Evolutionary conservation across 2,888 invertebrate species (phyloP).

Genomic region (Drosophila phalerata): DNA sequence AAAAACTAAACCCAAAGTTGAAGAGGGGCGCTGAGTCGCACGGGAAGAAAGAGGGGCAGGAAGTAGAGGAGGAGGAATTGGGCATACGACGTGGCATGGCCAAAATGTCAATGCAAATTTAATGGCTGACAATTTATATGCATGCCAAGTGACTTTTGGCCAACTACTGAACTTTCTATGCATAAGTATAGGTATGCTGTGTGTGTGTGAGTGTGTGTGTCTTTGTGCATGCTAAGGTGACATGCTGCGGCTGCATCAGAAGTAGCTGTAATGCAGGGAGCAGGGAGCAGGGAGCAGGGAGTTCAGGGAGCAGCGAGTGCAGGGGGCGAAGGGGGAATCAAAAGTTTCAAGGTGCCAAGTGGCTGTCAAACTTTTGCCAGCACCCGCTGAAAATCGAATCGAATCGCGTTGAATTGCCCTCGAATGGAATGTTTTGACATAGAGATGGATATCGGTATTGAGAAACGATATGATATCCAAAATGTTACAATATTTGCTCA

Average conservation of each 20-base stretch:
- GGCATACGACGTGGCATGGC: conserved; percentile 49
- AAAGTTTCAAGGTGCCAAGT: conserved; percentile 81
- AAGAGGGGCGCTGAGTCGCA: neutral
- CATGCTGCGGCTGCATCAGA: conserved; percentile 27
- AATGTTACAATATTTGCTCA: no score
- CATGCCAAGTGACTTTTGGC: conserved; percentile 81
- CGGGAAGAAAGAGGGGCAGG: neutral
- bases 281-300: no score
- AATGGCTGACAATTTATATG: conserved; percentile 81
- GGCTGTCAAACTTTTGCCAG: conserved; percentile 77
- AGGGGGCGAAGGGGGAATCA: conserved; percentile 18
- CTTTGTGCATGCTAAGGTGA: conserved; percentile 37
- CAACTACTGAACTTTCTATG: conserved; percentile 76
- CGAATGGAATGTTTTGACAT: conserved; percentile 59
- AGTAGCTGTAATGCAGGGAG: no score
- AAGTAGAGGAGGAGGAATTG: neutral
- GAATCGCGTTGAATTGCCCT: conserved; percentile 53
- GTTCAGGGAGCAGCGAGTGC: no score
- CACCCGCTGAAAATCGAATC: conserved; percentile 72
- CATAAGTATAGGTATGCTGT: conserved; percentile 14
- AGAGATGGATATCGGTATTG: neutral
- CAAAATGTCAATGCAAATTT: conserved; percentile 81
- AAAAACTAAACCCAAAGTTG: conserved; percentile 62
- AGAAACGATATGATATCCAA: neutral
- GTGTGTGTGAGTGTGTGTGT: conserved; percentile 21